Evolutionary conservation across 2,113 vertebrate species (phyloP).

Genomic region (Orycteropus afer): DNA sequence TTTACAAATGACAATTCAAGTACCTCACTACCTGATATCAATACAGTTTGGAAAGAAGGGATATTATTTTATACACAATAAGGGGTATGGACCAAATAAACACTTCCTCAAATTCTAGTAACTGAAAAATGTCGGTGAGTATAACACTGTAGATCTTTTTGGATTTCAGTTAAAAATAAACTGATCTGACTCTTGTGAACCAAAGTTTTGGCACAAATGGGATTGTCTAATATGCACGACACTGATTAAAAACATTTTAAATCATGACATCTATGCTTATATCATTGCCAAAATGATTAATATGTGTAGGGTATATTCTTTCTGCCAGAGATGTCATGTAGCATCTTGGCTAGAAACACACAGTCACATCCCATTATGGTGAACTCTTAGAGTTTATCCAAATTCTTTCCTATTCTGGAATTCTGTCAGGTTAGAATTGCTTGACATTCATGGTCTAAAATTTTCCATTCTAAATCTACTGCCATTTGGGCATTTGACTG

Average conservation of each 20-base stretch:
- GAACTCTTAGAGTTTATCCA: slow-evolving; percentile 70
- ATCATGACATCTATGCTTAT: slow-evolving; percentile 72
- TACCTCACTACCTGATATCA: slow-evolving; percentile 36
- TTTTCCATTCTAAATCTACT: slow-evolving; percentile 77
- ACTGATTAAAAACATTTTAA: slow-evolving; percentile 75
- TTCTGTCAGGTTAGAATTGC: slow-evolving; percentile 69
- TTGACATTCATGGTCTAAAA: slow-evolving; percentile 70
- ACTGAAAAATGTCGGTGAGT: slow-evolving; percentile 62
- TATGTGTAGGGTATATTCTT: slow-evolving; percentile 74
- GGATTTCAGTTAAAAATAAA: slow-evolving; percentile 71
- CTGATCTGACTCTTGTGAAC: slow-evolving; percentile 66
- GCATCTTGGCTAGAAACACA: slow-evolving; percentile 68
- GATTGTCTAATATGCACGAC: slow-evolving; percentile 58
- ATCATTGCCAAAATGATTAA: slow-evolving; percentile 77
- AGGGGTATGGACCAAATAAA: slow-evolving; percentile 35
- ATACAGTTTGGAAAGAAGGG: slow-evolving; percentile 53
- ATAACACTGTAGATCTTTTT: slow-evolving; percentile 61
- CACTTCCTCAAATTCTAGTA: slow-evolving; percentile 59
- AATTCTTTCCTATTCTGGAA: slow-evolving; percentile 74
- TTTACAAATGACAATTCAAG: slow-evolving; percentile 52
- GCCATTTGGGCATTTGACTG: slow-evolving; percentile 73
- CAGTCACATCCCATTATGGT: slow-evolving; percentile 72
- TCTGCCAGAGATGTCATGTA: slow-evolving; percentile 73
- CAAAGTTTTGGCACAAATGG: slow-evolving; percentile 68
- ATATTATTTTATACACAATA: slow-evolving; percentile 33